Percentiles rank a stretch among this genome's conserved stretches.
Conservation (phyloP, 1,140 invertebrate genomes). For the Anoplophora glabripennis region DNA sequence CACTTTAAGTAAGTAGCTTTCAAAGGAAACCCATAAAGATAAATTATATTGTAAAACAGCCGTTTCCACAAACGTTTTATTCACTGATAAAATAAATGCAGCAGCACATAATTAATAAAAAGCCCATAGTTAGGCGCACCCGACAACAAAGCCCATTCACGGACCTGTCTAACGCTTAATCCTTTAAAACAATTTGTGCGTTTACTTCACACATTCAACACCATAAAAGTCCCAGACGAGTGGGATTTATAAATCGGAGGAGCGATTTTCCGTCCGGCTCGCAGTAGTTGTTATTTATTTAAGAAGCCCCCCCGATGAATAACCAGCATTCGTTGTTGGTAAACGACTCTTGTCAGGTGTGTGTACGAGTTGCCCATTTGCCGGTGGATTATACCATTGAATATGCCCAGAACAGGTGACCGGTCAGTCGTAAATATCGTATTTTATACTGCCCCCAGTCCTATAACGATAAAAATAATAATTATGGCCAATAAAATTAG, state of each 20-base stretch:
- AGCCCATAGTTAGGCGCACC: no score
- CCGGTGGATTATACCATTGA: conserved; percentile 24
- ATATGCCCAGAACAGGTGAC: conserved; percentile 21
- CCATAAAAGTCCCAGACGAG: not conserved
- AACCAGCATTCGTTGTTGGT: conserved; percentile 22
- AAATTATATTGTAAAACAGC: no score
- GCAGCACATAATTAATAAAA: no score
- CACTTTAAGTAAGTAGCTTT: no score
- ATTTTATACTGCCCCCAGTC: conserved; percentile 26
- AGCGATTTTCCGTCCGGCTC: conserved; percentile 15
- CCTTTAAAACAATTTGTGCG: no score
- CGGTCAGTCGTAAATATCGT: conserved; percentile 20
- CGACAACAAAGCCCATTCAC: no score
- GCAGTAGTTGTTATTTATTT: conserved; percentile 20
- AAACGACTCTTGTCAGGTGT: conserved; percentile 25
- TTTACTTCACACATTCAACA: no score
- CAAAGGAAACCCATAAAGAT: no score
- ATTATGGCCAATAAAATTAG: conserved; percentile 33
- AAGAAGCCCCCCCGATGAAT: conserved; percentile 22
- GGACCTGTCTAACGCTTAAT: no score
- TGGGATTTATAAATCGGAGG: conserved; percentile 17
- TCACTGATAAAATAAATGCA: no score
- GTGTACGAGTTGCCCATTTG: conserved; percentile 17
- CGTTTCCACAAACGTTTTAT: no score
- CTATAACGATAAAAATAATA: conserved; percentile 35